Percentiles rank a stretch among this genome's conserved stretches.
Evolutionary conservation across 2,113 vertebrate species (phyloP).

Genomic region (Potamarius usumacintae): DNA sequence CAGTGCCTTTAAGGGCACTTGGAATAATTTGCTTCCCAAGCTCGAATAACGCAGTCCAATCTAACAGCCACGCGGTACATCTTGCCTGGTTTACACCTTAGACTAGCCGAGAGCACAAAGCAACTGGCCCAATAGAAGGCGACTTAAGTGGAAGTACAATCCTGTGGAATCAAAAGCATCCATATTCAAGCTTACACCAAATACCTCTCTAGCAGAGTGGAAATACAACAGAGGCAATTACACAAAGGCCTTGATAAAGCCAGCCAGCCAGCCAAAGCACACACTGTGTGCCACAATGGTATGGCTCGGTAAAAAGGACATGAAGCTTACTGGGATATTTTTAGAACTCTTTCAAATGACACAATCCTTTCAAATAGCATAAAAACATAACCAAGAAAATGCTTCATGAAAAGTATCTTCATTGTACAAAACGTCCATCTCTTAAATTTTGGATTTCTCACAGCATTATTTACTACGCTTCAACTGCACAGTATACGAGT

Average conservation of each 20-base stretch:
- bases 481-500: not conserved
- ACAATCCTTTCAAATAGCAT: conserved; percentile 6
- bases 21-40: not conserved
- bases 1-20: not conserved
- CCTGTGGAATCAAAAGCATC: conserved; percentile 6
- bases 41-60: not conserved
- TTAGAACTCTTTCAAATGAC: conserved; percentile 6
- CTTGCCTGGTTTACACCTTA: not conserved
- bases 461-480: conserved; percentile 14
- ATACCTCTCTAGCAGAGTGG: conserved; percentile 3
- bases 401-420: not conserved
- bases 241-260: conserved; percentile 10
- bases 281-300: conserved; percentile 5
- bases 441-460: conserved; percentile 11
- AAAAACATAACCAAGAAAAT: conserved; percentile 6
- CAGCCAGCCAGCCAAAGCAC: conserved; percentile 5
- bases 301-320: not conserved
- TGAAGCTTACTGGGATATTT: not conserved
- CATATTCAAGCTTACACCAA: conserved; percentile 14
- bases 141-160: not conserved
- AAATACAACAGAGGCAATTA: not conserved
- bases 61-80: not conserved
- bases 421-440: not conserved
- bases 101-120: not conserved
- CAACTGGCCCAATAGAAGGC: not conserved